A percentile compares a stretch with the other conserved stretches of the same genome.
phyloP scores from a whole-genome alignment of 2,113 vertebrate genomes.

The Lethenteron camtschaticum region DNA sequence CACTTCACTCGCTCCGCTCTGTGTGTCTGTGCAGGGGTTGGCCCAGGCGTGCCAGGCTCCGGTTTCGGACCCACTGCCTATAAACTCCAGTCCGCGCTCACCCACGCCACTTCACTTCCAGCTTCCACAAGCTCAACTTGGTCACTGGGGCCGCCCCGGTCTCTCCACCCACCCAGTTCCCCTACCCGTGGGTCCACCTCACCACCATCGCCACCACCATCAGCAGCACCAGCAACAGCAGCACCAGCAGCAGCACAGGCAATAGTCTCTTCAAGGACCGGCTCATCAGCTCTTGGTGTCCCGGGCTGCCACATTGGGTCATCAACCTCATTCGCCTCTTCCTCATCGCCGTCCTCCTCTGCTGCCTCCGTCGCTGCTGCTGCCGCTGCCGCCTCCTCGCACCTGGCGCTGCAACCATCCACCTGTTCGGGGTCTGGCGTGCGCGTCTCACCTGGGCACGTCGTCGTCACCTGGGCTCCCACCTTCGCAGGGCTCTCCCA shows the following conservation, averaged over 20 bases:
- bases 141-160: constrained; percentile 52
- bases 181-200: constrained; percentile 39
- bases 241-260: constrained; percentile 39
- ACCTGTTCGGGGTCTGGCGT: no score
- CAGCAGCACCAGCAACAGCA: constrained; percentile 56
- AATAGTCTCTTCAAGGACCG: not conserved
- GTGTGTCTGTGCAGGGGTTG: constrained; percentile 23
- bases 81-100: constrained; percentile 73
- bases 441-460: no score
- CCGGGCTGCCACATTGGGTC: not conserved
- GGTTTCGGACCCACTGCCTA: constrained; percentile 58
- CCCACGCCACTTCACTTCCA: constrained; percentile 49
- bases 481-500: no score
- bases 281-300: not conserved
- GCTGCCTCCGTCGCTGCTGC: not conserved
- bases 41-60: constrained; percentile 81
- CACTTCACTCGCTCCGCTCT: no score
- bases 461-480: no score
- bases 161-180: constrained; percentile 84
- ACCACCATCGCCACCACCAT: constrained; percentile 61
- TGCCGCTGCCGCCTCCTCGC: no score
- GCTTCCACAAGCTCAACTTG: constrained; percentile 88
- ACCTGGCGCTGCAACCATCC: not conserved
- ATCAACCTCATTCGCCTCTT: not conserved
- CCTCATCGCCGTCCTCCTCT: not conserved